Evolutionary conservation across 2,797 vertebrate genomes (phyloP).

Genomic region (Gymnoscopelus microlampas): DNA sequence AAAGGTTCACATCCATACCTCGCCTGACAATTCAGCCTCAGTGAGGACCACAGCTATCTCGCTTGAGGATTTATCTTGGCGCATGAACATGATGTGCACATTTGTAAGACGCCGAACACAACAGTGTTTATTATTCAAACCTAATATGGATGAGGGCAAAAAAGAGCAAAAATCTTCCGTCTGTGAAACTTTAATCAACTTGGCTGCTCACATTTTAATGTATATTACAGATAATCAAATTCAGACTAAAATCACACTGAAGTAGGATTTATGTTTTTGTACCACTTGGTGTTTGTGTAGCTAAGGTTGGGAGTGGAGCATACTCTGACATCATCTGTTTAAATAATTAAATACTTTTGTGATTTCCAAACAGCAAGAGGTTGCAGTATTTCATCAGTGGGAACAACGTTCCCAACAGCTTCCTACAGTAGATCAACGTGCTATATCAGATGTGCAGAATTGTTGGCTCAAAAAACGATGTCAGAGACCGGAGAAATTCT

Average conservation of each 20-base stretch:
- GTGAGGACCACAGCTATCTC: constrained; percentile 43
- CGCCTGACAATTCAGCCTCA: constrained; percentile 50
- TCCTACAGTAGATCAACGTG: no score
- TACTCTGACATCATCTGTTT: no score
- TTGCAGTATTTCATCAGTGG: no score
- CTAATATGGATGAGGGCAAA: neutral
- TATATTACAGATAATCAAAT: no score
- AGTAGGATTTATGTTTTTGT: no score
- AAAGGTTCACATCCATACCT: constrained; percentile 28
- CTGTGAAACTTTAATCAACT: constrained; percentile 37
- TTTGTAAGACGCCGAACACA: constrained; percentile 12
- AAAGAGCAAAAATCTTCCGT: constrained; percentile 1
- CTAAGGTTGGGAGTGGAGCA: no score
- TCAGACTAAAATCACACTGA: no score
- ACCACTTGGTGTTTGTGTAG: no score
- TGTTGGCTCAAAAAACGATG: no score
- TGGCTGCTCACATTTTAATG: neutral
- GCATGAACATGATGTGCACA: constrained; percentile 21
- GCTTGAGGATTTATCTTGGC: constrained; percentile 63
- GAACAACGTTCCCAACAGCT: no score
- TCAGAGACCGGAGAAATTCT: no score
- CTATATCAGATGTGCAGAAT: no score
- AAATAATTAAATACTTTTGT: neutral
- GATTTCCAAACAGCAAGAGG: neutral
- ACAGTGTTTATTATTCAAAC: constrained; percentile 32